These are phyloP conservation scores for Pterobdella sp. DNA, from an alignment of 2,888 invertebrate genomes.

Conservation along the genomic window DNA sequence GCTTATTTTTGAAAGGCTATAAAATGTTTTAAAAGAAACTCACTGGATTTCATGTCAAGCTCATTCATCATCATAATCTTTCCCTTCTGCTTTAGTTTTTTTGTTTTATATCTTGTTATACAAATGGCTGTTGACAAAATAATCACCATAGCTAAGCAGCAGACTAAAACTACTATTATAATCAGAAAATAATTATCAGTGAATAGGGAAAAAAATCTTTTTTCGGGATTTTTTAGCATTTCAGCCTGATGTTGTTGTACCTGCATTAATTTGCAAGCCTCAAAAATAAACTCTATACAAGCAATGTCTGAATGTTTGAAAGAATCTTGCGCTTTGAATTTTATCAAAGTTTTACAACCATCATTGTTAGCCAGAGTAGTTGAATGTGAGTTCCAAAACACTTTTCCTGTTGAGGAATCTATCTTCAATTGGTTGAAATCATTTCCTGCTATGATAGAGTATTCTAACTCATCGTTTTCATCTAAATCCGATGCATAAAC, in stretches of 20 bases:
- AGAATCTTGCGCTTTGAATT: conserved; percentile 6
- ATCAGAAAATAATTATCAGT: conserved; percentile 24
- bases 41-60: conserved; percentile 12
- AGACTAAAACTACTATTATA: conserved; percentile 20
- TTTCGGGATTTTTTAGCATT: not conserved
- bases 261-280: conserved; percentile 9
- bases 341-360: not conserved
- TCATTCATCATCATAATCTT: not conserved
- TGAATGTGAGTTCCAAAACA: conserved; percentile 27
- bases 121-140: conserved; percentile 28
- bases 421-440: conserved; percentile 16
- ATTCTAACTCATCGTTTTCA: not conserved
- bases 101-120: conserved; percentile 24
- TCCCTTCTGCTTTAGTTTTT: conserved; percentile 6
- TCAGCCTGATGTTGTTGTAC: not conserved
- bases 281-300: conserved; percentile 13
- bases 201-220: not conserved
- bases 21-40: not conserved
- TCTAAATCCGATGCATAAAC: conserved; percentile 12
- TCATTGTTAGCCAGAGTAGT: not conserved
- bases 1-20: not conserved
- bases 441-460: conserved; percentile 12
- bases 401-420: conserved; percentile 7
- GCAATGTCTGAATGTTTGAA: not conserved
- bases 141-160: conserved; percentile 23